Conservation (phyloP, 2,113 vertebrate genomes). For the Aplodontia rufa region DNA sequence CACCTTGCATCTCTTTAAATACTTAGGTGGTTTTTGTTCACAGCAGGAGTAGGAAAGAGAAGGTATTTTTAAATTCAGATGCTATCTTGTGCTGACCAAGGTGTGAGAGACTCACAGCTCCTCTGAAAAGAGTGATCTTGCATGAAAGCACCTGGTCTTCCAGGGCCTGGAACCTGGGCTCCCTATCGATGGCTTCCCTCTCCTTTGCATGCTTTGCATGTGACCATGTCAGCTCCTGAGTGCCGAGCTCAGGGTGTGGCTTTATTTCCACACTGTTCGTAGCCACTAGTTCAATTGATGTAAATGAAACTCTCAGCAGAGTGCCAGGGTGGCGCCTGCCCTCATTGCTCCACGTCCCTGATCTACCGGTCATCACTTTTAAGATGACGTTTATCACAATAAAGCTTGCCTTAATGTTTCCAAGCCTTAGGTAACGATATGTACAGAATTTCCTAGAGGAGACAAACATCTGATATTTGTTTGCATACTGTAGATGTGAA, state of each 20-base stretch:
- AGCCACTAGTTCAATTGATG: neutral
- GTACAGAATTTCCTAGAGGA: constrained; percentile 59
- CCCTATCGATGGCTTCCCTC: neutral
- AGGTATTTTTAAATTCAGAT: neutral
- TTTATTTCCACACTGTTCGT: neutral
- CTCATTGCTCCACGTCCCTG: fast-evolving
- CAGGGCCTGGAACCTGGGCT: neutral
- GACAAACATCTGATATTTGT: constrained; percentile 77
- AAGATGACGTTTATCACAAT: neutral
- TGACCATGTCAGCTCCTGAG: neutral
- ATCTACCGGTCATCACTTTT: neutral
- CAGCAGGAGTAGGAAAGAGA: neutral
- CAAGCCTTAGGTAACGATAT: constrained; percentile 12
- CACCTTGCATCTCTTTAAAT: neutral
- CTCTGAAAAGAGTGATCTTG: neutral
- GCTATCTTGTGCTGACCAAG: neutral
- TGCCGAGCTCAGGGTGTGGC: neutral
- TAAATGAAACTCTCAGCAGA: neutral
- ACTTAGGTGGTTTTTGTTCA: neutral
- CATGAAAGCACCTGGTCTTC: neutral
- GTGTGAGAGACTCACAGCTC: neutral
- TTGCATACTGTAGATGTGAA: constrained; percentile 67
- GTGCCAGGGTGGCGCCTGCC: neutral
- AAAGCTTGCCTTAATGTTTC: constrained; percentile 25
- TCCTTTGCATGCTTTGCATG: neutral